Evolutionary conservation across 2,797 vertebrate genomes (phyloP), one percentile per base, ranked within the genome.

Genomic region (Erethizon dorsatum): DNA sequence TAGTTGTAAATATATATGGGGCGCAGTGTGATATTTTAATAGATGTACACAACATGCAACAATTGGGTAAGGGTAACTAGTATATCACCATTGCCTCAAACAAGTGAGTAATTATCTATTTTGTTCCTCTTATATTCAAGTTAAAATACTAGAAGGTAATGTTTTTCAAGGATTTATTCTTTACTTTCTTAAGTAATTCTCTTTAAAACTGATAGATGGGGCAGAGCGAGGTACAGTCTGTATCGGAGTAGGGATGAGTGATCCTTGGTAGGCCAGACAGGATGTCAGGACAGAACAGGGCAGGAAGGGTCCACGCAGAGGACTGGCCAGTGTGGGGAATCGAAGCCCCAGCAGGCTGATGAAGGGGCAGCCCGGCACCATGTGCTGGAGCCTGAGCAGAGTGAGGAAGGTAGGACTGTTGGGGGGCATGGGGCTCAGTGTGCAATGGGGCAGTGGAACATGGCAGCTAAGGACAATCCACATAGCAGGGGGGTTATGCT

Each of bases 101-200:
- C 57, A 94, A 45, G 71, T 83, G 71, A 75, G 20, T n/a, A 37
- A n/a, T 33, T 9, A 8, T n/a, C 15, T 18, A 61, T 67, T 88
- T 96, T 63, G 90, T 54, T 96, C 20, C 3, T 84, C 28, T 14
- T 78, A 14, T 77, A 86, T 77, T 86, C 50, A 91, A 37, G 28
- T n/a, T 73, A 88, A 91, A 84, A 94, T 84, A 67, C 12, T 94
- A 33, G 15, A 41, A 37, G 67, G 41, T 41, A 41, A 17, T 77
- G 45, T 26, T 47, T 77, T 28, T 28, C 2, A 75, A 47, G 41
- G 13, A 28, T 14, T 75, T 18, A n/a, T 5, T 59, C 56, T 95
- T 80, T 71, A 37, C 41, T 28, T 78, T 63, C 65, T 61, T 83
- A 33, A 88, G 47, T 33, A 57, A 50, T 69, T 82, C 24, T 78